Conservation (phyloP, 2,797 vertebrate genomes). For the Bradypus variegatus region DNA sequence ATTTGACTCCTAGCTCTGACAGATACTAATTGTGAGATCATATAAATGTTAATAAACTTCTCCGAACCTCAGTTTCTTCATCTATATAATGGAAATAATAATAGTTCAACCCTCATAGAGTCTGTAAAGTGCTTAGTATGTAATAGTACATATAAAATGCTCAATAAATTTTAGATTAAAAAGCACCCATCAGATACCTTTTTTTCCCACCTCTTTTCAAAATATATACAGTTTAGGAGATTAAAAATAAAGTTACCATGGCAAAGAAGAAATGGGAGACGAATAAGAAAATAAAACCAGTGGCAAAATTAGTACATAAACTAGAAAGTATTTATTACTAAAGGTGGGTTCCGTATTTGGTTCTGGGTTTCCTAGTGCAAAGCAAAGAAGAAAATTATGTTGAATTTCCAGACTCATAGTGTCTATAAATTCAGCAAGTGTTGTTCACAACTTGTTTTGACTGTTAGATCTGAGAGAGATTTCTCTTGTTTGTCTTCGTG, state of each 20-base stretch:
- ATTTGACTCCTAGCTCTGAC: conserved; percentile 11
- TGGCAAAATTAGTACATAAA: background rate
- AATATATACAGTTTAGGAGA: background rate
- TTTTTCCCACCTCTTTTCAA: conserved; percentile 31
- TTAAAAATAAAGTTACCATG: conserved; percentile 29
- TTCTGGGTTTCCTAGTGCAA: background rate
- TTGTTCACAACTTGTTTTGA: background rate
- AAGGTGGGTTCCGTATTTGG: background rate
- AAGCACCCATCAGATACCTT: background rate
- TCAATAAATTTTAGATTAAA: conserved; percentile 24
- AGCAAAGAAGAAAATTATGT: conserved; percentile 1
- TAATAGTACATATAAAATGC: background rate
- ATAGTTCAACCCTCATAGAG: background rate
- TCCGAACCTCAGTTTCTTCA: background rate
- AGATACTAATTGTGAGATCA: background rate
- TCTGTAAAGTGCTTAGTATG: background rate
- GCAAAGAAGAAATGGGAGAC: conserved; percentile 29
- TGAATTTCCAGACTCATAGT: background rate
- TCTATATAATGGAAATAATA: background rate
- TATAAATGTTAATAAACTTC: background rate
- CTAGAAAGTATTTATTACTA: background rate
- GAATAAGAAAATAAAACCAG: conserved; percentile 3
- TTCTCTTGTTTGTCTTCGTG: background rate
- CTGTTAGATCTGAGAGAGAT: background rate
- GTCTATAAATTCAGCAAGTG: background rate